These are phyloP conservation scores for Bos taurus DNA, from an alignment of 2,113 vertebrate species.

Conservation along the genomic window ARS-UCD2.0 NC_037333.1:110953501-110954000, in stretches of 20 bases:
- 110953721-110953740: neutral
- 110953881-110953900: neutral
- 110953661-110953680: neutral
- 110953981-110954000: neutral
- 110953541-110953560: fast-evolving
- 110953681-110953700: neutral
- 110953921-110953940: neutral
- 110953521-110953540: too few species aligned
- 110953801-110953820: neutral
- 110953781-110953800: neutral
- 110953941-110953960: neutral
- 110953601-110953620: neutral
- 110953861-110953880: neutral
- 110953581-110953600: neutral
- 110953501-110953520: neutral
- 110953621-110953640: too few species aligned
- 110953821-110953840: neutral
- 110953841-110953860: neutral
- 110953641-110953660: neutral
- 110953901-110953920: neutral
- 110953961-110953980: neutral
- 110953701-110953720: fast-evolving
- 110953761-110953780: neutral
- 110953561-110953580: fast-evolving
- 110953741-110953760: neutral